Evolutionary conservation across 2,113 vertebrate genomes (phyloP).

Genomic region (Promerops cafer): DNA sequence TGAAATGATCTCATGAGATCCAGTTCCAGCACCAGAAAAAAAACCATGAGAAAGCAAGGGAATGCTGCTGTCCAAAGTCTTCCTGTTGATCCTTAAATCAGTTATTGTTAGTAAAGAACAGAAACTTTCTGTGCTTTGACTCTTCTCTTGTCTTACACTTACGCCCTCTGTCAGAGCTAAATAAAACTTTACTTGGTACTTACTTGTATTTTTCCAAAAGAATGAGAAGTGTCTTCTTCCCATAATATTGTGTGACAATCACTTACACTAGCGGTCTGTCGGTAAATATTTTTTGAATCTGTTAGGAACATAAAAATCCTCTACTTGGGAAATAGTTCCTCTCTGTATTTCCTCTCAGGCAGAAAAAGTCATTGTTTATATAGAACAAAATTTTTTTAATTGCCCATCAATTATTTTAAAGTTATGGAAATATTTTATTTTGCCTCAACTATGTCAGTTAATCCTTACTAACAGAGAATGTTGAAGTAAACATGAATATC

Average conservation of each 20-base stretch:
- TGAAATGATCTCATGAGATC: background rate
- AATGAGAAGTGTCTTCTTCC: background rate
- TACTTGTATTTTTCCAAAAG: background rate
- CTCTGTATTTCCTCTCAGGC: background rate
- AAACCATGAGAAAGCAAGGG: background rate
- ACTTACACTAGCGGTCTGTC: accelerated
- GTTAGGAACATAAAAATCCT: background rate
- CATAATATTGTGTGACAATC: background rate
- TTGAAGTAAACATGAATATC: background rate
- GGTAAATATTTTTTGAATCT: background rate
- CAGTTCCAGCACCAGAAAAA: background rate
- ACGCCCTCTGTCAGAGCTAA: background rate
- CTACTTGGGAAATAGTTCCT: background rate
- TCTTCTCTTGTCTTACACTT: background rate
- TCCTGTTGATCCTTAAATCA: background rate
- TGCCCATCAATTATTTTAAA: background rate
- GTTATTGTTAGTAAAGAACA: background rate
- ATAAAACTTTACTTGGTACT: background rate
- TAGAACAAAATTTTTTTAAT: background rate
- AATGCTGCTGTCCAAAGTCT: background rate
- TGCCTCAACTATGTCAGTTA: background rate
- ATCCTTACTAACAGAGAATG: background rate
- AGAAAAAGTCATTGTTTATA: background rate
- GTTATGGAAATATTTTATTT: background rate
- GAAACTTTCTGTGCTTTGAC: background rate